Base-by-base conservation (phyloP, 2,888 invertebrate species). In the Ischnus inquisitorius region DNA sequence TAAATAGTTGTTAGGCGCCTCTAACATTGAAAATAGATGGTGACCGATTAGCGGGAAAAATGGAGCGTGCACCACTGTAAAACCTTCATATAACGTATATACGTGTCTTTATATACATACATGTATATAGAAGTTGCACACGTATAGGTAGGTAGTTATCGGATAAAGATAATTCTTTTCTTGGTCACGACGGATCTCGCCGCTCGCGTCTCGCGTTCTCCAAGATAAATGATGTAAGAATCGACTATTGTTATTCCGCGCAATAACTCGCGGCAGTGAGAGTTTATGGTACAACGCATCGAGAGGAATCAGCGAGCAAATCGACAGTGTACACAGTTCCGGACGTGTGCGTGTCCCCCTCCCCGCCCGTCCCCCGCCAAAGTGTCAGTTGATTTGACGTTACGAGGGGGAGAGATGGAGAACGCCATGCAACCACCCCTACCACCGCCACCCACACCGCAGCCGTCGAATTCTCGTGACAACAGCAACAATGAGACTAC, bases 401-500 rank as follows among this genome's bases (percentile, higher is more conserved):
- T 28, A 57, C 34, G 16, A 72, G 68, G 75, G 78, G 85, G 76
- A 69, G 79, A 74, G 68, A 94, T 84, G 94, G 93, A 91, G 92
- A 91, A 87, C 85, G 77, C 81, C 75, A 89, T 90, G 88, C 91
- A 88, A 82, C 90, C 89, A 69, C 89, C 88, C 72, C 88, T 86
- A 43, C 72, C 79, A 8, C 79, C 78, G 10, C 82, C 79, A 65
- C 54, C 54, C 22, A 84, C 87, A 28, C 86, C 88, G 14, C 80
- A 84, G 69, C 72, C 82, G 48, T 85, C 85, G 43, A 80, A 85
- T 85, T 86, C 83, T 41, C 75, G 81, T 67, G 87, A 87, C 75
- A 80, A 65, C 77, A 65, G 65, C 81, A 87, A 82, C 82, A 84
- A 82, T 60, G 91, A 90, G 80, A 89, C 89, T 90, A 95, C 95